phyloP scores from a whole-genome alignment of 2,797 vertebrate species.

The Luscinia luscinia region DNA sequence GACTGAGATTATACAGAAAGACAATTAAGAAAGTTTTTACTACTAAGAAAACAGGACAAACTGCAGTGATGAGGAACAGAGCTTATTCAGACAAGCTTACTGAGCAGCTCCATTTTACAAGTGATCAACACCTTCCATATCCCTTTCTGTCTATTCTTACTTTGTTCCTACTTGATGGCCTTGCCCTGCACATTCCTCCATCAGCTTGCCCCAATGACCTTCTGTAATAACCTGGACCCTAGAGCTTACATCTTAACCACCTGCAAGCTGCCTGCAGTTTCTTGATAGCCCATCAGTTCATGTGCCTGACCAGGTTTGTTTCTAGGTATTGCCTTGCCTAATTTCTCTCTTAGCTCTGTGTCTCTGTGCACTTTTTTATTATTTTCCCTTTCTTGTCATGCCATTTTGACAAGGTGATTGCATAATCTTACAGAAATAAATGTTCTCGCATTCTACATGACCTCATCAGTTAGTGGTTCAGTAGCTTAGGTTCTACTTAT shows the following conservation, averaged over 20 bases:
- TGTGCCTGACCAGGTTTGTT: not conserved
- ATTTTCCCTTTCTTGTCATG: not conserved
- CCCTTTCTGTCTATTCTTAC: not conserved
- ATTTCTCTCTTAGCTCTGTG: not conserved
- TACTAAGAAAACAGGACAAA: not conserved
- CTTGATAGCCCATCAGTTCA: not conserved
- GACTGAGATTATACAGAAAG: not conserved
- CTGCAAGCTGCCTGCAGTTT: not conserved
- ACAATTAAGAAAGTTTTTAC: not conserved
- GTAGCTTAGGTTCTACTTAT: not conserved
- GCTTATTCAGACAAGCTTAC: not conserved
- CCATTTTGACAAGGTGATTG: not conserved
- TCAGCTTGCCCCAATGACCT: accelerated
- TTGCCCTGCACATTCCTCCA: not conserved
- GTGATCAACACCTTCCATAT: accelerated
- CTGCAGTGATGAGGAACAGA: not conserved
- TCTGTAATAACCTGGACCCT: not conserved
- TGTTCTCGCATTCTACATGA: not conserved
- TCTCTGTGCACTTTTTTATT: not conserved
- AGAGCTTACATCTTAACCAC: not conserved
- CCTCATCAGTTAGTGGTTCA: not conserved
- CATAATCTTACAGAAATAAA: not conserved
- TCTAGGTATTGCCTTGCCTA: not conserved
- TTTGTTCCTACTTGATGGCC: not conserved
- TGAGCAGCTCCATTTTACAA: not conserved